A percentile compares a stretch with the other conserved stretches of the same genome.
Evolutionary conservation across 2,113 vertebrate species (phyloP).

Genomic region (Neomonachus schauinslandi): DNA sequence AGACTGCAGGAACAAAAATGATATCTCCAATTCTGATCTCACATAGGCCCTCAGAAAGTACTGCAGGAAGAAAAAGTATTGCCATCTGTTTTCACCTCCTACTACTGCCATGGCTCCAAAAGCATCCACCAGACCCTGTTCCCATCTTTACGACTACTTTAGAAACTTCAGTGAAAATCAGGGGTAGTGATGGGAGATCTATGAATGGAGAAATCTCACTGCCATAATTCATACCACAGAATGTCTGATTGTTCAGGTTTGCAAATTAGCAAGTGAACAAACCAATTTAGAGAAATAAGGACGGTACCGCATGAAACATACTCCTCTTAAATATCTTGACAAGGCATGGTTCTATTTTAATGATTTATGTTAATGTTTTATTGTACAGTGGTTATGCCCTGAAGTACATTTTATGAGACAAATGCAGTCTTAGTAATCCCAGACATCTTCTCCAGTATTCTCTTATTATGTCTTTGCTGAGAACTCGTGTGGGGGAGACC

Average conservation of each 20-base stretch:
- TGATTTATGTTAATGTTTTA: slow-evolving; percentile 78
- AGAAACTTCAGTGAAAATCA: slow-evolving; percentile 32
- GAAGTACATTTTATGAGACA: slow-evolving; percentile 76
- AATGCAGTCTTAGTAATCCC: slow-evolving; percentile 77
- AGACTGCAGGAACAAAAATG: background rate
- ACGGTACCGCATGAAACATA: slow-evolving; percentile 72
- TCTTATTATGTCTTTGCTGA: slow-evolving; percentile 72
- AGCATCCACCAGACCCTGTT: background rate
- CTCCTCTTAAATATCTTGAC: slow-evolving; percentile 72
- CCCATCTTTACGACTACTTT: background rate
- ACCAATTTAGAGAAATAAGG: slow-evolving; percentile 71
- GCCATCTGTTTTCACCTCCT: background rate
- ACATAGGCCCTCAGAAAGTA: background rate
- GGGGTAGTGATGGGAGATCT: slow-evolving; percentile 50
- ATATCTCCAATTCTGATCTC: background rate
- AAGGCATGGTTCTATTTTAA: slow-evolving; percentile 74
- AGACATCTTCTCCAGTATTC: slow-evolving; percentile 69
- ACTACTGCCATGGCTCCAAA: background rate
- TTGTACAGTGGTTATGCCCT: slow-evolving; percentile 74
- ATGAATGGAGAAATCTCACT: slow-evolving; percentile 65
- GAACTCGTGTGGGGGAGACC: slow-evolving; percentile 60
- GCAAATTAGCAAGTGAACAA: slow-evolving; percentile 74
- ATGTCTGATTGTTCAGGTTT: slow-evolving; percentile 59
- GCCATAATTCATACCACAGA: slow-evolving; percentile 50
- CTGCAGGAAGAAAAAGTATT: background rate